These are phyloP conservation scores for Osmerus mordax DNA, from an alignment of 2,113 vertebrate genomes.

Conservation along the genomic window DNA sequence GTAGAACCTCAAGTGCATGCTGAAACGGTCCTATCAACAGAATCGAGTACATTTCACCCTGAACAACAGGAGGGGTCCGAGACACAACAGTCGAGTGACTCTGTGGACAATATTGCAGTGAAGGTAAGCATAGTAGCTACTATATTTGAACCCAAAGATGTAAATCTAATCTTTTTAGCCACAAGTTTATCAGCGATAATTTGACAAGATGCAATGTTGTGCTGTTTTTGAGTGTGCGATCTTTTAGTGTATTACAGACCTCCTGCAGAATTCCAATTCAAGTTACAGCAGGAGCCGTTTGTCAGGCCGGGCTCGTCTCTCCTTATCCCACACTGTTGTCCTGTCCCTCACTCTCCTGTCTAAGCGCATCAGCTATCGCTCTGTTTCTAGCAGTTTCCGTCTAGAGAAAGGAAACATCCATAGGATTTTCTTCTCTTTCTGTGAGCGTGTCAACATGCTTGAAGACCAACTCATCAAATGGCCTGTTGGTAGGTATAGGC, in stretches of 20 bases:
- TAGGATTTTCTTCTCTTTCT: slow-evolving; percentile 73
- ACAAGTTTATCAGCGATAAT: neutral
- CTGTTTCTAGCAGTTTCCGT: slow-evolving; percentile 63
- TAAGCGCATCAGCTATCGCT: slow-evolving; percentile 67
- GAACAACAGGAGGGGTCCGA: neutral
- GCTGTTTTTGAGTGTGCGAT: neutral
- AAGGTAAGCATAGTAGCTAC: slow-evolving; percentile 41
- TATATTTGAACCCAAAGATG: neutral
- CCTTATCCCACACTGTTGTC: slow-evolving; percentile 65
- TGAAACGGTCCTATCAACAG: slow-evolving; percentile 10
- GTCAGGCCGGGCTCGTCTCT: slow-evolving; percentile 66
- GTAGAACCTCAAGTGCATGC: slow-evolving; percentile 18
- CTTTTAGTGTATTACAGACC: slow-evolving; percentile 61
- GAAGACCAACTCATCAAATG: slow-evolving; percentile 56
- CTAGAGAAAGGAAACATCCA: slow-evolving; percentile 75
- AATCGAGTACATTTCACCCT: neutral
- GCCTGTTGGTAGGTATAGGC: slow-evolving; percentile 56
- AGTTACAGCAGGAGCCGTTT: slow-evolving; percentile 43
- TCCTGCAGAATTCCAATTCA: slow-evolving; percentile 64
- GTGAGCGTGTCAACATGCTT: slow-evolving; percentile 61
- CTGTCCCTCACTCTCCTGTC: slow-evolving; percentile 71
- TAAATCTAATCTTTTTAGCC: neutral
- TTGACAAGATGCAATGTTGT: neutral
- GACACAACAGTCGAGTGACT: neutral
- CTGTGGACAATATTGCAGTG: slow-evolving; percentile 41